Evolutionary conservation across 2,113 vertebrate genomes (phyloP).

Genomic region (Diadophis punctatus): DNA sequence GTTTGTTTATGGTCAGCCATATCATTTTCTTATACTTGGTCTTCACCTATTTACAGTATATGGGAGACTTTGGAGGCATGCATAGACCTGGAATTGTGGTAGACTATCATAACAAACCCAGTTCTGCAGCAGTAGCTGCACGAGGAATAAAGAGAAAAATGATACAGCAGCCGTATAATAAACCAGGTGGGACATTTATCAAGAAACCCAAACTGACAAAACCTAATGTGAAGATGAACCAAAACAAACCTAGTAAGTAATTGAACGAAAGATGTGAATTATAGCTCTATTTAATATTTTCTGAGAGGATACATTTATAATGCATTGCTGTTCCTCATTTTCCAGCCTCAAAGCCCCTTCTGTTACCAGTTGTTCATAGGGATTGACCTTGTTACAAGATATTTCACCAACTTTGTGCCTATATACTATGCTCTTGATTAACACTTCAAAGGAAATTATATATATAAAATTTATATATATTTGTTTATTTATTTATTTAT

Average conservation of each 20-base stretch:
- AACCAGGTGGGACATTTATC: slow-evolving; percentile 72
- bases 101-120: slow-evolving; percentile 76
- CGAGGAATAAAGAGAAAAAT: slow-evolving; percentile 85
- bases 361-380: not conserved
- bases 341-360: not conserved
- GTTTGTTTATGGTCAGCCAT: slow-evolving; percentile 35
- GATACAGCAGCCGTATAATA: slow-evolving; percentile 73
- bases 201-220: slow-evolving; percentile 82
- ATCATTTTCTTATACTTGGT: slow-evolving; percentile 59
- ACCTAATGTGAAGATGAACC: slow-evolving; percentile 68
- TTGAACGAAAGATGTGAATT: slow-evolving; percentile 27
- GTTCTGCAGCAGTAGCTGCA: slow-evolving; percentile 72
- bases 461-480: not conserved
- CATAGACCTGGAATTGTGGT: slow-evolving; percentile 76
- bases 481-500: not conserved
- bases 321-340: not conserved
- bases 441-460: not conserved
- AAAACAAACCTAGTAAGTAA: slow-evolving; percentile 75
- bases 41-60: slow-evolving; percentile 74
- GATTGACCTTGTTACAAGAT: not conserved
- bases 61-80: slow-evolving; percentile 78
- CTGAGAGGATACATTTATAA: not conserved
- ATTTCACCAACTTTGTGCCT: not conserved
- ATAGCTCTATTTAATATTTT: not conserved
- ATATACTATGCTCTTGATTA: not conserved